Evolutionary conservation across 2,888 invertebrate species (phyloP).

Genomic region (Tachina lurida): DNA sequence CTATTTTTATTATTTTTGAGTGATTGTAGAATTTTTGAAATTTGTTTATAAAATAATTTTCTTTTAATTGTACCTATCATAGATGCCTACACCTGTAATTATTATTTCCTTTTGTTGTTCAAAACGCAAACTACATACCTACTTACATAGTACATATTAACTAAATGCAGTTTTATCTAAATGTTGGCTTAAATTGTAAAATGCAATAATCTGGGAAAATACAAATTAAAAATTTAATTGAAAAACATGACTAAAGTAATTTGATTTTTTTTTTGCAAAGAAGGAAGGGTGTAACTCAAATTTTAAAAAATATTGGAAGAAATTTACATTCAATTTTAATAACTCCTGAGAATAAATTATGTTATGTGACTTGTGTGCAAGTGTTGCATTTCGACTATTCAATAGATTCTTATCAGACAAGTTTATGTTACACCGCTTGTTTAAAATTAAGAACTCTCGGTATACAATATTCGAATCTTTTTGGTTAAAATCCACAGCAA

Average conservation of each 20-base stretch:
- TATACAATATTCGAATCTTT: too few relatives aligned
- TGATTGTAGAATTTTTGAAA: not conserved
- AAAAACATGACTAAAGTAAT: constrained; percentile 6
- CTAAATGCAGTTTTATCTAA: constrained; percentile 33
- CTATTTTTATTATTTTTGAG: not conserved
- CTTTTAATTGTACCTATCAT: not conserved
- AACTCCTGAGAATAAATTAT: too few relatives aligned
- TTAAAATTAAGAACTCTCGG: too few relatives aligned
- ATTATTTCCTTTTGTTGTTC: constrained; percentile 13
- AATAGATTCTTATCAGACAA: too few relatives aligned
- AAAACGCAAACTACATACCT: not conserved
- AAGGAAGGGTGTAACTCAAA: not conserved
- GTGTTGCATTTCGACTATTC: too few relatives aligned
- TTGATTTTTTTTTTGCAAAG: constrained; percentile 15
- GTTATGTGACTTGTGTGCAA: too few relatives aligned
- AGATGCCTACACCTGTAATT: not conserved
- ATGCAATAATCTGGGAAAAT: constrained; percentile 34
- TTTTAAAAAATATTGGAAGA: too few relatives aligned
- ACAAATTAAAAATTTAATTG: constrained; percentile 24
- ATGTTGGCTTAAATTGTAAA: constrained; percentile 38
- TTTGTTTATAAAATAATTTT: constrained; percentile 11
- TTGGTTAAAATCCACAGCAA: too few relatives aligned
- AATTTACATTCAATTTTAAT: too few relatives aligned
- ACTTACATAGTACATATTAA: not conserved
- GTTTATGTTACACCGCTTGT: too few relatives aligned